Evolutionary conservation across 2,113 vertebrate genomes (phyloP), one percentile per base, ranked within the genome.

Genomic region (Phycodurus eques): DNA sequence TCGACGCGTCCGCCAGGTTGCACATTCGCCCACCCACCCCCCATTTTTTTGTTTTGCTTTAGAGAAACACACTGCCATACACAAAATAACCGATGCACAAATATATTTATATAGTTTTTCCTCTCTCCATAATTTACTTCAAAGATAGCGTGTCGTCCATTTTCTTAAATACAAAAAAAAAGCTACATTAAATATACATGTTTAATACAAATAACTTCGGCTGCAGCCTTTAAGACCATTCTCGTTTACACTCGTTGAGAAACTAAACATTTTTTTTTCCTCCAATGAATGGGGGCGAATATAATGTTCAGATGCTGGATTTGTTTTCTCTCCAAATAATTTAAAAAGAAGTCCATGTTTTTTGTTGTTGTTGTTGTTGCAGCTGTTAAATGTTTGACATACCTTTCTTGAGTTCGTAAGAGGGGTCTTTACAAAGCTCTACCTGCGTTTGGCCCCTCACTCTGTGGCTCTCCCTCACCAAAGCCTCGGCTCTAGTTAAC

Each of bases 141-240:
- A 96, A 98, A 97, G 96, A 97, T 97, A 97, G 91, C 92, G 95
- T 95, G 92, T 95, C 94, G 96, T 96, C 94, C 94, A 98, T 98
- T 98, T 94, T 68, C n/a, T 69, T 98, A 98, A 98, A 99, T 99
- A 98, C 96, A 99, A 98, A 98, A 98, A 93, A 61, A 93, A 61
- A 93, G 96, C 96, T 98, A 99, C 97, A 98, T 98, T 98, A 98
- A 98, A 98, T 98, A 98, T 98, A 98, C 97, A 99, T 96, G 95
- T 97, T 66, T 94, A 90, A 95, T 99, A 98, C 95, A 98, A 98
- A 98, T 95, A 92, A 91, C 93, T 94, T 94, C 86, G 33, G 91
- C 93, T 95, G 93, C 91, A 89, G 92, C 91, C 93, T 89, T 95
- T 96, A 96, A 98, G 94, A 97, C 95, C 90, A 93, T 94, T 92